A percentile compares a stretch with the other conserved stretches of the same genome.
These are phyloP conservation scores for Byasa hedistus DNA, from an alignment of 2,888 invertebrate genomes.

Conservation along the genomic window DNA sequence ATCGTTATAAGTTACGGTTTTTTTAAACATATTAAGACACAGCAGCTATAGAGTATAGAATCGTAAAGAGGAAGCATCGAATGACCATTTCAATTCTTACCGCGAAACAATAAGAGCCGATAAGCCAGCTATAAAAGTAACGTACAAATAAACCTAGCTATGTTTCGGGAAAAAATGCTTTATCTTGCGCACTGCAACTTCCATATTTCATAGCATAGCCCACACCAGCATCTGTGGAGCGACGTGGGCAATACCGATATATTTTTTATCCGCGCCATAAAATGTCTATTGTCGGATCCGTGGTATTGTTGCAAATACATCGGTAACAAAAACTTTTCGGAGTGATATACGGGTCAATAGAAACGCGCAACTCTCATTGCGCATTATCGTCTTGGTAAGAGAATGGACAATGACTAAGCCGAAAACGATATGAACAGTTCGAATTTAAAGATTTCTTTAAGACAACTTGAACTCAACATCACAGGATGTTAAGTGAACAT, in stretches of 20 bases:
- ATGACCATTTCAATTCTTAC: constrained; percentile 21
- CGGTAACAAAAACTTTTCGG: constrained; percentile 31
- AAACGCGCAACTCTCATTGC: constrained; percentile 20
- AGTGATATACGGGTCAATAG: constrained; percentile 27
- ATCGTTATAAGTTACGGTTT: background rate
- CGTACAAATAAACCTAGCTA: constrained; percentile 24
- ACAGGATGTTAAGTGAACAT: too few species aligned
- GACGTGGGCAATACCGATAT: constrained; percentile 23
- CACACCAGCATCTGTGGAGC: constrained; percentile 21
- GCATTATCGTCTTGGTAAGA: constrained; percentile 2
- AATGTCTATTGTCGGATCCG: constrained; percentile 33
- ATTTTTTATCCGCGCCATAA: constrained; percentile 33
- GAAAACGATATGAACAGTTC: constrained; percentile 3
- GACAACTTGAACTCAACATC: too few species aligned
- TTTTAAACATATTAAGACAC: background rate
- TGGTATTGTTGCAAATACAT: constrained; percentile 34
- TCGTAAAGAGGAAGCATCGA: constrained; percentile 6
- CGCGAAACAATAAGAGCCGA: constrained; percentile 20
- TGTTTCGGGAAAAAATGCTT: constrained; percentile 15
- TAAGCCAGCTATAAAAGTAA: constrained; percentile 22
- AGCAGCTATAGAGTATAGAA: background rate
- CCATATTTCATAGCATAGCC: constrained; percentile 25
- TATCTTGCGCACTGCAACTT: constrained; percentile 25
- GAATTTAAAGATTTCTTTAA: background rate
- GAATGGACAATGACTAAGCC: background rate